Evolutionary conservation across 2,888 invertebrate genomes (phyloP), one percentile per base, ranked within the genome.

Genomic region (Hemithea aestivaria): DNA sequence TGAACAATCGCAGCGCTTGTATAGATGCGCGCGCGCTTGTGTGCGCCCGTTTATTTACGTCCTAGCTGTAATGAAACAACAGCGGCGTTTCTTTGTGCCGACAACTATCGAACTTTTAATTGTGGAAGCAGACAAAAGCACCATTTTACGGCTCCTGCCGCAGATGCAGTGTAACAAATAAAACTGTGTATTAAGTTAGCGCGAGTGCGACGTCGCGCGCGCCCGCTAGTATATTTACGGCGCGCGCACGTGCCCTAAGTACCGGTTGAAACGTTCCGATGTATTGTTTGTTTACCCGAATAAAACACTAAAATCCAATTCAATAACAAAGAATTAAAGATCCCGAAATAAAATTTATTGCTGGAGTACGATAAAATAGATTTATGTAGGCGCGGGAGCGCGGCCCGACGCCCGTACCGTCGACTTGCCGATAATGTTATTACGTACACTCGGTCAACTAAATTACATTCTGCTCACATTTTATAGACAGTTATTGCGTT

Each of bases 241-340:
- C 61, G 62, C 53, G 65, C 69, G 77, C 85, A 85, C 85, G 85
- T 84, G 85, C 76, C 54, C 70, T 71, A 76, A 83, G 80, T 78
- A 75, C 77, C 74, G 70, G 70, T 72, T 68, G 74, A 76, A 77
- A 73, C 73, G 76, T 62, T 70, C 72, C 78, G 73, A 76, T 82
- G 73, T 78, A 81, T 81, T 84, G 85, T 85, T 87, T 87, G 85
- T 87, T 87, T 87, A 87, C 80, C 76, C 78, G 80, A 83, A 85
- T 85, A 85, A 84, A 87, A 87, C 85, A 85, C 87, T 87, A 85
- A 87, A 85, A 84, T 85, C 84, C 80, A 84, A 84, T 84, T 84
- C 85, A 84, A 87, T 85, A 87, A 87, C 85, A 87, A 87, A 87
- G 85, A 87, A 87, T 87, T 87, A 85, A 85, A 85, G 87, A 84